These are phyloP conservation scores for Craseonycteris thonglongyai DNA, from an alignment of 2,113 vertebrate genomes.

Conservation along the genomic window DNA sequence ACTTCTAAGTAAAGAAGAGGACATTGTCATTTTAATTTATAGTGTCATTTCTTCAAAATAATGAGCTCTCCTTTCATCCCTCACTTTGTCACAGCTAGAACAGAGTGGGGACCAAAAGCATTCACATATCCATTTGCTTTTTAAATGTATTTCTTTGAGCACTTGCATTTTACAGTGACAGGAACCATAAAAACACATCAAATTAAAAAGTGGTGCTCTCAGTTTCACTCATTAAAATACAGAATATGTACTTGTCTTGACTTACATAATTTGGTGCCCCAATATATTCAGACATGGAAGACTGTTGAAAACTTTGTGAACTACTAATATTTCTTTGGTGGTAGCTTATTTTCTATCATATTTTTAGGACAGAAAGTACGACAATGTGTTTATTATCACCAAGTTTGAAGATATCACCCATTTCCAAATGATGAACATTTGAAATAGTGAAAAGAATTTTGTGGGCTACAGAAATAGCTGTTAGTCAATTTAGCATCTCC, in stretches of 20 bases:
- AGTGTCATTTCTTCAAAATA: slow-evolving; percentile 25
- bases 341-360: not conserved
- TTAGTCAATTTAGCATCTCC: not conserved
- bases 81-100: not conserved
- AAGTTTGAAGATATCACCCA: not conserved
- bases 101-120: not conserved
- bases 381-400: not conserved
- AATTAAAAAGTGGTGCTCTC: not conserved
- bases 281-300: not conserved
- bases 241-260: not conserved
- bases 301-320: not conserved
- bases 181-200: not conserved
- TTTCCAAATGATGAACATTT: not conserved
- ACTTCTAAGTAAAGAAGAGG: not conserved
- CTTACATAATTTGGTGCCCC: not conserved
- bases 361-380: not conserved
- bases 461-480: not conserved
- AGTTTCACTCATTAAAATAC: slow-evolving; percentile 26
- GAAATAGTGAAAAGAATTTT: not conserved
- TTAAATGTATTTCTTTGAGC: slow-evolving; percentile 25
- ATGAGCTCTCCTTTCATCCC: not conserved
- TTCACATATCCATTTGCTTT: slow-evolving; percentile 3
- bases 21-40: not conserved
- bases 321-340: not conserved
- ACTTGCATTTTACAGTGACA: not conserved